A percentile compares a stretch with the other conserved stretches of the same genome.
Evolutionary conservation across 2,888 invertebrate species (phyloP).

Genomic region (Drosophila niveifrons): DNA sequence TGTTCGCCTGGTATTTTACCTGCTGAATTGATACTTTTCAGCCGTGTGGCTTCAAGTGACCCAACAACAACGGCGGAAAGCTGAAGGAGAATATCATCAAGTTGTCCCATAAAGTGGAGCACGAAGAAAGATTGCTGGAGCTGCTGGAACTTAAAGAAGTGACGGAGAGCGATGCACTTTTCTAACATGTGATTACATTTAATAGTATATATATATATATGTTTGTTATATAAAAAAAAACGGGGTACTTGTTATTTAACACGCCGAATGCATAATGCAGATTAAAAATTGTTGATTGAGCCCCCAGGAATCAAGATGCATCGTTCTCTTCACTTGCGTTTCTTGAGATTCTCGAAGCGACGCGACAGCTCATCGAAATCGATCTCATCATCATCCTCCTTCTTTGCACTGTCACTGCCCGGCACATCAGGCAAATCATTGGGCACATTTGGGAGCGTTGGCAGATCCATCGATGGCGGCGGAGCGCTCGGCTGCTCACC

Average conservation of each 20-base stretch:
- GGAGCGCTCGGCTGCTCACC: conserved; percentile 69
- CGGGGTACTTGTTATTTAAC: conserved; percentile 35
- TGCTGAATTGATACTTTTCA: no score
- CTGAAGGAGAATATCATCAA: conserved; percentile 92
- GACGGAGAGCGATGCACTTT: conserved; percentile 93
- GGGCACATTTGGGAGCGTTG: conserved; percentile 86
- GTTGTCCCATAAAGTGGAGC: conserved; percentile 91
- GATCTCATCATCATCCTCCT: conserved; percentile 89
- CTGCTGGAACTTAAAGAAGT: conserved; percentile 96
- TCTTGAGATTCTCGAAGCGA: conserved; percentile 89
- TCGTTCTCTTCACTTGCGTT: conserved; percentile 78
- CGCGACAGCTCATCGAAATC: conserved; percentile 97
- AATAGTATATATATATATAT: conserved; percentile 5
- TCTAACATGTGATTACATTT: conserved; percentile 37
- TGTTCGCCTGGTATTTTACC: no score
- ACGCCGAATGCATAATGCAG: conserved; percentile 44
- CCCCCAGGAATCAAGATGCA: no score
- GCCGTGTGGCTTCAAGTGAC: no score
- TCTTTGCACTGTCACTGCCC: background rate
- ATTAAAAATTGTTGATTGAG: conserved; percentile 27
- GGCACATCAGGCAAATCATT: conserved; percentile 88
- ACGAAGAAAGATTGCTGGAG: conserved; percentile 95
- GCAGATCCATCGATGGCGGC: conserved; percentile 61
- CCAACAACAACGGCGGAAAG: conserved; percentile 94
- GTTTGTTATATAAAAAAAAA: conserved; percentile 27